Base-by-base conservation (phyloP, 2,888 invertebrate genomes). In the Selenia dentaria region DNA sequence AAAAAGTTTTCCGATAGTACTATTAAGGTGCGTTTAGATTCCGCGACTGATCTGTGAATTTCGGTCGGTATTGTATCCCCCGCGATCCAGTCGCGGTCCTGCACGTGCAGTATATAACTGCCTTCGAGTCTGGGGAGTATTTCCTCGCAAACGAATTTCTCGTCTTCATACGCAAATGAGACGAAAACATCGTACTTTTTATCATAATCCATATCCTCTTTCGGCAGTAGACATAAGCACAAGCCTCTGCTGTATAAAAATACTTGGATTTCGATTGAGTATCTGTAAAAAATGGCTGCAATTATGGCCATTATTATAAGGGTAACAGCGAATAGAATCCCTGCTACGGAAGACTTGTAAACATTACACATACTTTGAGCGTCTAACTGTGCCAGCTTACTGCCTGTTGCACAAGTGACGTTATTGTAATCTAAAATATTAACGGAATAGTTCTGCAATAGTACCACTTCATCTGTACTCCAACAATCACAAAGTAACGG, bases 161-260 rank as follows among this genome's bases (percentile, higher is more conserved):
- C 94, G 69, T 97, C 96, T 67, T 93, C 92, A 65, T 95, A 94
- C 0, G 96, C 94, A 71, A 94, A 96, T 54, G 96, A 96, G 38
- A 97, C 89, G 72, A 97, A 97, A 0, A 95, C 95, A 72, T 97
- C 96, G 73, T 94, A 96, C n/a, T 22, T 24, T 8, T 60, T 61
- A 57, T 60, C 64, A 1, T 67, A 54, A 56, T 64, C 66, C 0
- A 50, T 14, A 2, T 56, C 48, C 3, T 60, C 59, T 1, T 59
- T 63, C 0, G 51, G 27, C 34, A 63, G 0, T 34, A 64, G 39
- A 28, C 59, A 11, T 51, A 38, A 1, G 22, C 62, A 46, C 26
- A 31, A 32, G 14, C 43, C 20, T 28, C 38, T 26, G 6, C 57
- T 9, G 45, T 62, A 50, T 1, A 73, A 51, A 6, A 49, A 61